Percentiles rank a stretch among this genome's conserved stretches.
Evolutionary conservation across 2,888 invertebrate genomes (phyloP).

Genomic region (Thecophora atra): DNA sequence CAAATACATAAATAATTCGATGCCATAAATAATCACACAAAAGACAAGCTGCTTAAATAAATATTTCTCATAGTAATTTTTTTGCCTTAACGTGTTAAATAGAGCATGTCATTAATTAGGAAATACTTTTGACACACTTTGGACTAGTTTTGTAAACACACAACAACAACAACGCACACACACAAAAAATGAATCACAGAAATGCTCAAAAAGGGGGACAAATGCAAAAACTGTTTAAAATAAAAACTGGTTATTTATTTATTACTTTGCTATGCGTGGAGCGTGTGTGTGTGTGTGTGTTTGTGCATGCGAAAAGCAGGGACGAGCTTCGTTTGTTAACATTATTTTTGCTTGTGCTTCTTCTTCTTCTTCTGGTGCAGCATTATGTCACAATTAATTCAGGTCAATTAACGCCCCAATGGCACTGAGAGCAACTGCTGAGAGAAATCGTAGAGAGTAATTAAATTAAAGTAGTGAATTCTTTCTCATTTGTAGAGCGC

Average conservation of each 20-base stretch:
- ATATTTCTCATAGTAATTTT: not conserved
- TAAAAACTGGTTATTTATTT: constrained; percentile 6
- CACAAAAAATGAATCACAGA: not conserved
- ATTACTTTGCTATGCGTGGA: not conserved
- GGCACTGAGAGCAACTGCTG: not conserved
- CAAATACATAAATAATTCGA: not conserved
- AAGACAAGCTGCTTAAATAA: not conserved
- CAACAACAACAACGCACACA: not conserved
- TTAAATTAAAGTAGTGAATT: too few relatives aligned
- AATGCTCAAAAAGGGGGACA: too few relatives aligned
- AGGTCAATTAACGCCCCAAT: constrained; percentile 35
- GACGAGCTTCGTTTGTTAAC: too few relatives aligned
- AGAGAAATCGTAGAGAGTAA: not conserved
- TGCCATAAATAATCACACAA: too few relatives aligned
- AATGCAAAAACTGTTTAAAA: too few relatives aligned
- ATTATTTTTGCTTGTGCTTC: too few relatives aligned
- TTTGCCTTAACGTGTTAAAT: constrained; percentile 22
- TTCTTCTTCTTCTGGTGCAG: constrained; percentile 18
- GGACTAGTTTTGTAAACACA: not conserved
- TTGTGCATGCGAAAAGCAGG: too few relatives aligned
- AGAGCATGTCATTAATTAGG: constrained; percentile 36
- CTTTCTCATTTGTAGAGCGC: too few relatives aligned
- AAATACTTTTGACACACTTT: constrained; percentile 37
- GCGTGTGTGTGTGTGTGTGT: too few relatives aligned
- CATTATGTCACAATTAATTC: constrained; percentile 38